Evolutionary conservation across 2,888 invertebrate genomes (phyloP), one percentile per base, ranked within the genome.

Genomic region (Plagiodera versicolora): DNA sequence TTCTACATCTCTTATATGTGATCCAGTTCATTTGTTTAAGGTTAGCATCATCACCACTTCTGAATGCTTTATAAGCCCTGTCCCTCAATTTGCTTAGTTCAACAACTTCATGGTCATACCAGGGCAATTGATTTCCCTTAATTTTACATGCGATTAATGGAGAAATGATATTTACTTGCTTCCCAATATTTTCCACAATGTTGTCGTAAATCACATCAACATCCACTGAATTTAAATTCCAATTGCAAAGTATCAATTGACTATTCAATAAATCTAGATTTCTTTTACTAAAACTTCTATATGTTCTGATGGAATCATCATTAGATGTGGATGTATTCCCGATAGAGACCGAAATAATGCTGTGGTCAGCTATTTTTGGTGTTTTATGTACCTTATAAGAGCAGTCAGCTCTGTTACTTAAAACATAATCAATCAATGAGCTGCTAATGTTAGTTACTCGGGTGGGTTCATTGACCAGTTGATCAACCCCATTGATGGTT

Each of bases 381-480:
- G n/a, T n/a, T n/a, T n/a, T n/a, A n/a, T n/a, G n/a, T n/a, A n/a
- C n/a, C n/a, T n/a, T n/a, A n/a, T n/a, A n/a, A n/a, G n/a, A n/a
- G n/a, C n/a, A n/a, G n/a, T n/a, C n/a, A n/a, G n/a, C n/a, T n/a
- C n/a, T n/a, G n/a, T n/a, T n/a, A n/a, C n/a, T n/a, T n/a, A n/a
- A n/a, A n/a, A n/a, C n/a, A n/a, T n/a, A n/a, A n/a, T n/a, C 45
- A 45, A 45, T 45, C n/a, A 45, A 45, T 11, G 45, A 45, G 16
- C 45, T 45, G n/a, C 16, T 11, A 6, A 45, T 28, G 28, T 28
- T 28, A 28, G 28, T 28, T 28, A 28, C 28, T 28, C 28, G 28
- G 5, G 28, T 28, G 28, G 28, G 28, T 28, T 28, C 28, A 4
- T 28, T 4, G 9, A 28, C 9, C 4, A 28, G 4, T 28, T 28